Conservation (phyloP, 2,797 vertebrate species). For the Otolemur crassicaudatus region DNA sequence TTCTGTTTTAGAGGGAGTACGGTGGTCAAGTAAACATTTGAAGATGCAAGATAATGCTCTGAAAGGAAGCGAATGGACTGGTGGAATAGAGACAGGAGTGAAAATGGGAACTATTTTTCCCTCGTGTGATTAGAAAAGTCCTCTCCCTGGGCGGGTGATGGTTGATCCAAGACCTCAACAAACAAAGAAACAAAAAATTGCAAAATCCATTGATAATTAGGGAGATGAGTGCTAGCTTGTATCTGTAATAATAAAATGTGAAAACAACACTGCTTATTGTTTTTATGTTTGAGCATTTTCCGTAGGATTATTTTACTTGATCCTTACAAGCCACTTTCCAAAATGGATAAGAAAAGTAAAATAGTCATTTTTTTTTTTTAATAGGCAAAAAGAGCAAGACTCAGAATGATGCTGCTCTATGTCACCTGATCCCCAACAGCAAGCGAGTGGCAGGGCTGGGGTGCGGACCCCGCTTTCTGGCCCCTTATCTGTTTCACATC, state of each 20-base stretch:
- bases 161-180: background rate
- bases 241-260: background rate
- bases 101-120: background rate
- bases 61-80: background rate
- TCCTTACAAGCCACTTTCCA: background rate
- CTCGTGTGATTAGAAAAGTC: background rate
- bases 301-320: background rate
- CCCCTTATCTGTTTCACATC: background rate
- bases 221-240: background rate
- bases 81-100: background rate
- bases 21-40: background rate
- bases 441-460: background rate
- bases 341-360: constrained; percentile 18
- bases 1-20: constrained; percentile 7
- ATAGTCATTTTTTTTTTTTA: background rate
- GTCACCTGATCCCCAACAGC: background rate
- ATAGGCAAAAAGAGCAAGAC: background rate
- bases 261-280: background rate
- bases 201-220: background rate
- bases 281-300: background rate
- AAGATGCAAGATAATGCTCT: background rate
- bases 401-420: background rate
- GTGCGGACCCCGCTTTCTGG: background rate
- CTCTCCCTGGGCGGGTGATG: background rate
- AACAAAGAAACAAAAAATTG: background rate